These are phyloP conservation scores for Ditylenchus weischeri DNA, from an alignment of 2,888 invertebrate genomes.

Conservation along the genomic window DNA sequence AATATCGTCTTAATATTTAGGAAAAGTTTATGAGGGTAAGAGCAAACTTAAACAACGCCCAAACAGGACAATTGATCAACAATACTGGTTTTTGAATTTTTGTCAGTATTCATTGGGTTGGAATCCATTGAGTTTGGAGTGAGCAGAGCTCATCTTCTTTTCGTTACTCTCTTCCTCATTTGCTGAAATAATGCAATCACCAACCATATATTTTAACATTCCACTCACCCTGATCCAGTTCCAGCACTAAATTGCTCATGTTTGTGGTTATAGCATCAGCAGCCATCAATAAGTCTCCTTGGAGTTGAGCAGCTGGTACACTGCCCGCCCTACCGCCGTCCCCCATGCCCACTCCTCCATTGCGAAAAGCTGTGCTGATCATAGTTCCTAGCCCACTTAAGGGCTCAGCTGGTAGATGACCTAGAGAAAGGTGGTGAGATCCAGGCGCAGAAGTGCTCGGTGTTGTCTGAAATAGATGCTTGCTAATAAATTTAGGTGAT, in stretches of 20 bases:
- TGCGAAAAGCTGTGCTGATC: constrained; percentile 47
- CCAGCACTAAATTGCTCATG: constrained; percentile 92
- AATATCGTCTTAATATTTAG: too few species aligned
- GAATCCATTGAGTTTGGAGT: too few species aligned
- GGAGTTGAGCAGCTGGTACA: constrained; percentile 28
- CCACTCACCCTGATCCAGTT: constrained; percentile 67
- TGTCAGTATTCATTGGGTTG: too few species aligned
- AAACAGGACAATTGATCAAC: too few species aligned
- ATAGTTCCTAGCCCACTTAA: constrained; percentile 43
- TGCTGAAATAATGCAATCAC: too few species aligned
- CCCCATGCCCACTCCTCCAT: constrained; percentile 7
- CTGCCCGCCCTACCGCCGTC: constrained; percentile 12
- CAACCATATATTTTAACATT: too few species aligned
- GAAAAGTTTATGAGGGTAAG: too few species aligned
- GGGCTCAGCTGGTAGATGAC: constrained; percentile 31
- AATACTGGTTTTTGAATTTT: too few species aligned
- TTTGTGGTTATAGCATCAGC: constrained; percentile 96
- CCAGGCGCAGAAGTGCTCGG: neutral
- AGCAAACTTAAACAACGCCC: too few species aligned
- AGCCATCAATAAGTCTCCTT: constrained; percentile 73
- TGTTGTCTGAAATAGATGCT: too few species aligned
- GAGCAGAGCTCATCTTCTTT: too few species aligned
- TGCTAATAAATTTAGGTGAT: neutral
- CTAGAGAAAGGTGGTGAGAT: neutral
- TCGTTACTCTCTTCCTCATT: too few species aligned